These are phyloP conservation scores for Sericinus montela DNA, from an alignment of 2,888 invertebrate species.

Conservation along the genomic window DNA sequence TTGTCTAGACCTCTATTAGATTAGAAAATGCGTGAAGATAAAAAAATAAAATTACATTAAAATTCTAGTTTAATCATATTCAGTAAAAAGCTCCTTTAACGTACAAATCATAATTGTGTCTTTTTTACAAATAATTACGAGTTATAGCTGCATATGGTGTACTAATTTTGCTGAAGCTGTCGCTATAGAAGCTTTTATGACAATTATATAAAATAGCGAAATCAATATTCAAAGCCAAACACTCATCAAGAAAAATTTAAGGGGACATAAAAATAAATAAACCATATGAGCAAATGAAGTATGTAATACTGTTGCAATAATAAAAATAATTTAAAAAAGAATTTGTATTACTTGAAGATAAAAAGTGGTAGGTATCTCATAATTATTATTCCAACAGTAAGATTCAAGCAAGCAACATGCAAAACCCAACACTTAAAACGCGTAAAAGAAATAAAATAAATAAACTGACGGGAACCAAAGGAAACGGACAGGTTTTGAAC, in stretches of 20 bases:
- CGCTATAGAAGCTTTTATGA: constrained; percentile 58
- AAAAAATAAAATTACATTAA: constrained; percentile 13
- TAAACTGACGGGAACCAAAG: constrained; percentile 52
- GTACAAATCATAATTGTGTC: constrained; percentile 17
- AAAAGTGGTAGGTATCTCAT: constrained; percentile 13
- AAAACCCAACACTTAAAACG: constrained; percentile 40
- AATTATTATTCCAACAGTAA: constrained; percentile 43
- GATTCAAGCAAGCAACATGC: constrained; percentile 51
- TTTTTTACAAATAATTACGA: not conserved
- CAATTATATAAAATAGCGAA: constrained; percentile 28
- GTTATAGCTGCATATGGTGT: constrained; percentile 7
- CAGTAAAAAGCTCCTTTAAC: constrained; percentile 45
- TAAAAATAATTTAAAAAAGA: constrained; percentile 17
- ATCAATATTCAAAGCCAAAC: constrained; percentile 28
- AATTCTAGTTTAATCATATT: constrained; percentile 25
- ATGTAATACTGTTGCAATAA: constrained; percentile 33
- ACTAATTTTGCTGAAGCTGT: constrained; percentile 34
- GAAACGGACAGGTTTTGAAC: constrained; percentile 40
- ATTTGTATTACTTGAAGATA: constrained; percentile 14
- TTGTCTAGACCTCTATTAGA: too few species aligned
- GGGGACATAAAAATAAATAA: constrained; percentile 25
- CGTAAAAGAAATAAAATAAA: constrained; percentile 48
- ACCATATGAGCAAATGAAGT: constrained; percentile 19
- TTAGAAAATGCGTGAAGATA: not conserved
- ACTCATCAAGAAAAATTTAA: constrained; percentile 23